A percentile compares a stretch with the other conserved stretches of the same genome.
Conservation (phyloP, 2,797 vertebrate genomes). For the Gymnodraco acuticeps region DNA sequence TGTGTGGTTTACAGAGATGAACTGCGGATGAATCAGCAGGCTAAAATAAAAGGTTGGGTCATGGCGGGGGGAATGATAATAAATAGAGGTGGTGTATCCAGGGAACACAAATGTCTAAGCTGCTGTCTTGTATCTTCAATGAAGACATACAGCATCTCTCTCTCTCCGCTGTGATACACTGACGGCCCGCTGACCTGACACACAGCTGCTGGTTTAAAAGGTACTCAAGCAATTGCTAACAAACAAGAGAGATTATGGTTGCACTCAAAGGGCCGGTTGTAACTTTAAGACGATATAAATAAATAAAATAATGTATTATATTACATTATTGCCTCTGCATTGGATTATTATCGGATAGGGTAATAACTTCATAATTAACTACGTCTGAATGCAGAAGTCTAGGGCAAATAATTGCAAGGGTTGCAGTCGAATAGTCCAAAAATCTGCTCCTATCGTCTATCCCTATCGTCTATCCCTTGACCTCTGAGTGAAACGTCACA, state of each 20-base stretch:
- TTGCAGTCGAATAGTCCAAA: no score
- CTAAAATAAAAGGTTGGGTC: conserved; percentile 93
- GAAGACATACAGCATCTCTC: conserved; percentile 58
- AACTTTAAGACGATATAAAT: no score
- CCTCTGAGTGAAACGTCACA: no score
- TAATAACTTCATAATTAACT: no score
- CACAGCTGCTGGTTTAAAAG: conserved; percentile 28
- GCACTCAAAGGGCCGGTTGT: no score
- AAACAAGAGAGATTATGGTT: conserved; percentile 6
- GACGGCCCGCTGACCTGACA: conserved; percentile 5
- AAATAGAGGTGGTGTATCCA: conserved; percentile 89
- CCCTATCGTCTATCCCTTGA: no score
- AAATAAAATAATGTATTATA: no score
- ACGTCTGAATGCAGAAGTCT: no score
- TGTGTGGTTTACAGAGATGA: conserved; percentile 91
- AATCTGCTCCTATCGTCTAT: no score
- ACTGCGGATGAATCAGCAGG: conserved; percentile 92
- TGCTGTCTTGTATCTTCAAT: conserved; percentile 80
- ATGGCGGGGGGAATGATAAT: conserved; percentile 84
- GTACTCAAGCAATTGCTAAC: background rate
- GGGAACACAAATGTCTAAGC: conserved; percentile 81
- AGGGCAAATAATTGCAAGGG: no score
- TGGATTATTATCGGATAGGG: no score
- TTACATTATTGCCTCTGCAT: no score
- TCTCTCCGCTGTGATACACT: conserved; percentile 55